Percentiles rank a stretch among this genome's conserved stretches.
Conservation (phyloP, 2,113 vertebrate genomes). For the Psammodynastes pulverulentus region DNA sequence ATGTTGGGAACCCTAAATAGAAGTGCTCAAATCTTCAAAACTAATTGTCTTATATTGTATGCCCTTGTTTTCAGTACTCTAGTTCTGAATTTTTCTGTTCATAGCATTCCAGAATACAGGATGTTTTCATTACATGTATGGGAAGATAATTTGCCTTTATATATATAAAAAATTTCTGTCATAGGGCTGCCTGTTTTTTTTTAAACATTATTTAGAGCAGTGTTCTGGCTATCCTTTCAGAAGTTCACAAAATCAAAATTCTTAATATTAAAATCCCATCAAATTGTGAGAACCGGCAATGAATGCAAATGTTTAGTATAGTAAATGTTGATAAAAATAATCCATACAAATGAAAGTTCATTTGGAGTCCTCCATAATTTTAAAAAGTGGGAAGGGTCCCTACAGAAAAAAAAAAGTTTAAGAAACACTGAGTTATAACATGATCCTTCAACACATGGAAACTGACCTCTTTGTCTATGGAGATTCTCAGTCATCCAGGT, state of each 20-base stretch:
- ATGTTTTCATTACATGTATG: conserved; percentile 51
- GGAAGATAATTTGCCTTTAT: conserved; percentile 34
- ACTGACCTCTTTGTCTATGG: background rate
- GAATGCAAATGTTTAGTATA: background rate
- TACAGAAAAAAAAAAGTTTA: background rate
- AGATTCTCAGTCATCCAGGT: too few relatives aligned
- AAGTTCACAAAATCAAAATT: background rate
- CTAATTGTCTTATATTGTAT: conserved; percentile 52
- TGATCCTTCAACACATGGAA: conserved; percentile 28
- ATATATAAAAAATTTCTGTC: background rate
- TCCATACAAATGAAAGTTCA: background rate
- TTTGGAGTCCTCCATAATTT: background rate
- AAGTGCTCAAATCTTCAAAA: conserved; percentile 47
- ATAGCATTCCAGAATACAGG: conserved; percentile 55
- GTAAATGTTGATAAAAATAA: background rate
- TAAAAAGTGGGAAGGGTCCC: background rate
- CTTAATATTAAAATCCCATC: background rate
- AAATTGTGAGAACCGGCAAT: background rate
- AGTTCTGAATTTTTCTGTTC: conserved; percentile 35
- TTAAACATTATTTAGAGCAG: conserved; percentile 47
- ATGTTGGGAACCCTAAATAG: conserved; percentile 39
- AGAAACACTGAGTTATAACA: conserved; percentile 13
- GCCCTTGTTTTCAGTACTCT: conserved; percentile 47
- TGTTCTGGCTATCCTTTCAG: background rate
- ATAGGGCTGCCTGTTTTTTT: conserved; percentile 20